Conservation (phyloP, 2,113 vertebrate genomes). For the Mohoua ochrocephala region DNA sequence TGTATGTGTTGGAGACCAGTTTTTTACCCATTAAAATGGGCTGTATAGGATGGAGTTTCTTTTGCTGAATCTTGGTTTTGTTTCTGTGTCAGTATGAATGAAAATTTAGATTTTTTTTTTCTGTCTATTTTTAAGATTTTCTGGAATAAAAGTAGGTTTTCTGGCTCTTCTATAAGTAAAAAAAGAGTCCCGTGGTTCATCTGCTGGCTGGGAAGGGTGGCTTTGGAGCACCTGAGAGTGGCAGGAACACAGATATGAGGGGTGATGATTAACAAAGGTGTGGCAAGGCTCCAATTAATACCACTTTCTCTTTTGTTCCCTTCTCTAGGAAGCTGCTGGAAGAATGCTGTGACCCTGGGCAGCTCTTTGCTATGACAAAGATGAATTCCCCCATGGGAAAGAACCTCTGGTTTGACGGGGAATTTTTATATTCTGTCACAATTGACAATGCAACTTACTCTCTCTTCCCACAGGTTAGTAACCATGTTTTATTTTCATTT, state of each 20-base stretch:
- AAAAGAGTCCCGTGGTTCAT: background rate
- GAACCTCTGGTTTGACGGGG: conserved; percentile 93
- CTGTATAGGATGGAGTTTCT: background rate
- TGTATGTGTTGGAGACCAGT: background rate
- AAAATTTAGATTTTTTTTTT: background rate
- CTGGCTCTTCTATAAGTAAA: background rate
- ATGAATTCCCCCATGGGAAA: conserved; percentile 89
- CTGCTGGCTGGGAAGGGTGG: background rate
- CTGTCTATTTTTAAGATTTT: background rate
- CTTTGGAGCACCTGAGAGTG: background rate
- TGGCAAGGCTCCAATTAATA: background rate
- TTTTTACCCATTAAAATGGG: background rate
- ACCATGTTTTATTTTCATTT: background rate
- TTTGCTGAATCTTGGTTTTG: background rate
- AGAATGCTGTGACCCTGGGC: conserved; percentile 86
- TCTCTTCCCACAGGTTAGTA: conserved; percentile 88
- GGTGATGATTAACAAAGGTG: background rate
- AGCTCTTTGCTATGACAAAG: conserved; percentile 91
- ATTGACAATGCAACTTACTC: conserved; percentile 89
- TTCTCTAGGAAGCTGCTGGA: conserved; percentile 83
- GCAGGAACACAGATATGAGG: background rate
- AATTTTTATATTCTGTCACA: conserved; percentile 88
- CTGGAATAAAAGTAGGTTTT: background rate
- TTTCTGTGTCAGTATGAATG: background rate
- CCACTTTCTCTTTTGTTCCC: background rate